A percentile compares a stretch with the other conserved stretches of the same genome.
phyloP scores from a whole-genome alignment of 2,797 vertebrate genomes.

The Sebastes variabilis region DNA sequence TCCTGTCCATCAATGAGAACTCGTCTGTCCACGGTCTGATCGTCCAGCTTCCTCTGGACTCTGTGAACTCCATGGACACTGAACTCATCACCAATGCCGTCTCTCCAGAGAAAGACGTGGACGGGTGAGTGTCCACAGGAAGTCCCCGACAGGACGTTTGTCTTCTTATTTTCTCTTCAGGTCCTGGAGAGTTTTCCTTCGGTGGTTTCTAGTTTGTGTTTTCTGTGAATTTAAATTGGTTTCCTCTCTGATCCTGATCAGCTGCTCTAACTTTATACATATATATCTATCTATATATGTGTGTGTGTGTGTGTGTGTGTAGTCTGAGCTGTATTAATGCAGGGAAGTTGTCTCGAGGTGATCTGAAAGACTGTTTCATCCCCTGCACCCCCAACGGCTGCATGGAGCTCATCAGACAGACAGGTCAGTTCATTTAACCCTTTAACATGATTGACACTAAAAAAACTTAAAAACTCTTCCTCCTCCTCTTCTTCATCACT shows the following conservation, averaged over 20 bases:
- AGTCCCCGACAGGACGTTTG: background rate
- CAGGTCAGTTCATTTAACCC: constrained; percentile 77
- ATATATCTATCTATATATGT: background rate
- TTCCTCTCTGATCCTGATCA: too few relatives aligned
- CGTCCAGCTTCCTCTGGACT: constrained; percentile 93
- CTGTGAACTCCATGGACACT: constrained; percentile 83
- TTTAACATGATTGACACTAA: too few relatives aligned
- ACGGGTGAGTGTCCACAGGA: constrained; percentile 82
- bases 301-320: constrained; percentile 44
- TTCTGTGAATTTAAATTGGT: too few relatives aligned
- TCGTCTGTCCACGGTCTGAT: constrained; percentile 89
- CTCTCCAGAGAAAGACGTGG: constrained; percentile 92
- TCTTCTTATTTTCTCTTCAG: background rate
- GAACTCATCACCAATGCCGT: constrained; percentile 90
- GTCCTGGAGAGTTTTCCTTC: background rate
- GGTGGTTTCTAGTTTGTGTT: too few relatives aligned
- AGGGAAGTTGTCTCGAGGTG: constrained; percentile 92
- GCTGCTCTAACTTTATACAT: too few relatives aligned
- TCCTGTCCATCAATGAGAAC: constrained; percentile 87
- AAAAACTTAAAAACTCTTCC: too few relatives aligned
- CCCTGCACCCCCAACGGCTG: constrained; percentile 95
- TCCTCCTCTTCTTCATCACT: too few relatives aligned
- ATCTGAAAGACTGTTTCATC: constrained; percentile 90
- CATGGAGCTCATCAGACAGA: constrained; percentile 93
- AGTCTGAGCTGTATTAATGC: constrained; percentile 92